Percentiles rank a stretch among this genome's conserved stretches.
Conservation (phyloP, 2,113 vertebrate species). For the Tragelaphus strepsiceros region DNA sequence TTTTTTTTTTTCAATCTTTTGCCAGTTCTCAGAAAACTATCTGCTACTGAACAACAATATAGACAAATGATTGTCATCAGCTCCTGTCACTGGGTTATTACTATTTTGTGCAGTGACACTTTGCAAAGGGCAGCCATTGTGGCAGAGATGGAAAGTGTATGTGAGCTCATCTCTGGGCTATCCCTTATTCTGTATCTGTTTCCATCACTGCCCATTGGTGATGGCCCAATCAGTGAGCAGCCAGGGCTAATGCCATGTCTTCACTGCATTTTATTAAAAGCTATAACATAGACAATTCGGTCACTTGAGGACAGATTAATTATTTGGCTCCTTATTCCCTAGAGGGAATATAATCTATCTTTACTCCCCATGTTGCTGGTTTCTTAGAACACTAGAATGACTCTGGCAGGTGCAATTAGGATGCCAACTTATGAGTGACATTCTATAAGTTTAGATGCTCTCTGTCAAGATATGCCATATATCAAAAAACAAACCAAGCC, state of each 20-base stretch:
- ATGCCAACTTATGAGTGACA: not conserved
- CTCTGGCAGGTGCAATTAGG: not conserved
- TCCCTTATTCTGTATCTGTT: not conserved
- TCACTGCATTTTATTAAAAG: not conserved
- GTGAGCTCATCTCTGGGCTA: not conserved
- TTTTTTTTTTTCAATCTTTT: not conserved
- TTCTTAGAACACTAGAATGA: not conserved
- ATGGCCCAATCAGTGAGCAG: not conserved
- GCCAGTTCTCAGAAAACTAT: not conserved
- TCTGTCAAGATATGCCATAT: not conserved
- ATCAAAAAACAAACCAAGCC: not conserved
- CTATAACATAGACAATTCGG: not conserved
- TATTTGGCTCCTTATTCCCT: not conserved
- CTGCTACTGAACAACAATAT: not conserved
- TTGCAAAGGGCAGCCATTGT: not conserved
- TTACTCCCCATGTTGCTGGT: not conserved
- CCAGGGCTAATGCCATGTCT: no score
- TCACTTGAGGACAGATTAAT: not conserved
- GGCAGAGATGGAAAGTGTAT: not conserved
- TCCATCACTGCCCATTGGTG: not conserved
- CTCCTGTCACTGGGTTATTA: not conserved
- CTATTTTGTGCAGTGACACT: not conserved
- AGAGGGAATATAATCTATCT: not conserved
- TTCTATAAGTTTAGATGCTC: not conserved
- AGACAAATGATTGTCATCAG: not conserved